Percentiles rank a stretch among this genome's conserved stretches.
These are phyloP conservation scores for Pica pica DNA, from an alignment of 2,113 vertebrate species.

Conservation along the genomic window DNA sequence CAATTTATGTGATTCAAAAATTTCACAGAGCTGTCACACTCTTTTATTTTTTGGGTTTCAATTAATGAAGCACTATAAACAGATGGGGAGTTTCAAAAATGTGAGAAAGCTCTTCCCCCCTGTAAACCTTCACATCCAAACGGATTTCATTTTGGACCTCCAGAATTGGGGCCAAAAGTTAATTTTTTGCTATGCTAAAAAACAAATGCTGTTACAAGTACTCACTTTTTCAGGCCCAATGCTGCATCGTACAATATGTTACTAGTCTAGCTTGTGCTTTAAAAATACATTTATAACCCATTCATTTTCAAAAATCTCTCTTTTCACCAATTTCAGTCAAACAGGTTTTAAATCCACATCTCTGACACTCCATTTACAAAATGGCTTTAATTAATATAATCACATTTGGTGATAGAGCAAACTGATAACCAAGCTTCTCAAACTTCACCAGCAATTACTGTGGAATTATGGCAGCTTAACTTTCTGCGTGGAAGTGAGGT, in stretches of 20 bases:
- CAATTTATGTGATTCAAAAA: not conserved
- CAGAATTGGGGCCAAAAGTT: not conserved
- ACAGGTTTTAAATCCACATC: not conserved
- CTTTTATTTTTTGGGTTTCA: not conserved
- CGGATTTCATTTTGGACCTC: not conserved
- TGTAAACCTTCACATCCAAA: not conserved
- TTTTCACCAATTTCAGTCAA: not conserved
- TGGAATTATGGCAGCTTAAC: not conserved
- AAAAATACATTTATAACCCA: not conserved
- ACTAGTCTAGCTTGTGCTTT: not conserved
- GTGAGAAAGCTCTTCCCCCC: not conserved
- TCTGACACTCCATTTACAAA: not conserved
- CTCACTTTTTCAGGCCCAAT: not conserved
- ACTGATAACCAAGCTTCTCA: not conserved
- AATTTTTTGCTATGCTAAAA: not conserved
- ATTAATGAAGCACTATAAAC: not conserved
- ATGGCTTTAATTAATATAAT: conserved; percentile 8
- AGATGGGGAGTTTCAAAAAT: not conserved
- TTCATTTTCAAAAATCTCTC: not conserved
- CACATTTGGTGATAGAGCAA: not conserved
- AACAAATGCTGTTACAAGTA: not conserved
- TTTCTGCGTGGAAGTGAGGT: not conserved
- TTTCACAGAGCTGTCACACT: not conserved
- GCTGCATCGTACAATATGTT: not conserved
- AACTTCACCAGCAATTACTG: not conserved